phyloP scores from a whole-genome alignment of 2,113 vertebrate species.

The Pomatostomus ruficeps region DNA sequence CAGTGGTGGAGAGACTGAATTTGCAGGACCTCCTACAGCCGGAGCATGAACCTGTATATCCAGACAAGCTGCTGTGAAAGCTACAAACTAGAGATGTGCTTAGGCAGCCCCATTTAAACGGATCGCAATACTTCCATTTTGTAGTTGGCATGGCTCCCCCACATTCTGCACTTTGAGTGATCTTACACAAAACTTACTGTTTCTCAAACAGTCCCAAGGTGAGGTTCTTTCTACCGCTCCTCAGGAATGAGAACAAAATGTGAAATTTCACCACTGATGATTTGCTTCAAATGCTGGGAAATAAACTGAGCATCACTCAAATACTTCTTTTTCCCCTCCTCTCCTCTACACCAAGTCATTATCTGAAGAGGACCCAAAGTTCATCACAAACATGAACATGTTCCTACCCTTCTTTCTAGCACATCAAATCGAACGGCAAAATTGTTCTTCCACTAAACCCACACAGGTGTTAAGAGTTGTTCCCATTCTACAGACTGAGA shows the following conservation, averaged over 20 bases:
- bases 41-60: neutral
- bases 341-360: neutral
- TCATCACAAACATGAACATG: neutral
- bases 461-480: neutral
- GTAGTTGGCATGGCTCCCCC: neutral
- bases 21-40: neutral
- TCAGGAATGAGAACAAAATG: neutral
- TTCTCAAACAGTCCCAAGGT: neutral
- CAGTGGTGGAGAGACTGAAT: neutral
- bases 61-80: neutral
- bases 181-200: neutral
- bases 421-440: neutral
- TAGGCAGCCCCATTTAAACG: neutral
- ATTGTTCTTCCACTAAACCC: neutral
- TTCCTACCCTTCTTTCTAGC: neutral
- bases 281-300: neutral
- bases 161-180: neutral
- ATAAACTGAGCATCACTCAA: neutral
- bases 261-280: neutral
- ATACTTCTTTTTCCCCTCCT: neutral
- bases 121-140: rapidly evolving
- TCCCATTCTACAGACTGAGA: neutral
- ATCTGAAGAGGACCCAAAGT: neutral
- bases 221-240: neutral
- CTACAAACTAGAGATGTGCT: neutral